Conservation (phyloP, 2,888 invertebrate genomes). For the Hymenopus coronatus region DNA sequence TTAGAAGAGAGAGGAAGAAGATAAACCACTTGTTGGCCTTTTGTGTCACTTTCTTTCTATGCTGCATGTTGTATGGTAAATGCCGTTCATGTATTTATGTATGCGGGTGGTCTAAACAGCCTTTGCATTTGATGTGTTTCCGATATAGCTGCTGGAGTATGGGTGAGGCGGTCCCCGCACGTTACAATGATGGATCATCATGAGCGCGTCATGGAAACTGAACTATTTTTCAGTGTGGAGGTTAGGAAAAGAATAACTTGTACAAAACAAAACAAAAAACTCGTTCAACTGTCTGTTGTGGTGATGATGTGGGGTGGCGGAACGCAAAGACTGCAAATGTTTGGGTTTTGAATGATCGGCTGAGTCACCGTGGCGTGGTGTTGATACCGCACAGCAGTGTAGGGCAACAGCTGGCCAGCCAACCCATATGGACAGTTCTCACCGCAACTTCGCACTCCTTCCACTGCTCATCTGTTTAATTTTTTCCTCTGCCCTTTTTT, state of each 20-base stretch:
- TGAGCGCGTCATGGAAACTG: neutral
- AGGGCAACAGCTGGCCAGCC: neutral
- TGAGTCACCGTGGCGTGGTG: neutral
- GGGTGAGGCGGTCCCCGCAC: neutral
- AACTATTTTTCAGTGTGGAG: neutral
- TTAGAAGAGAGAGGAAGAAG: neutral
- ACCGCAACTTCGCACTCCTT: neutral
- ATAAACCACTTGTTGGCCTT: neutral
- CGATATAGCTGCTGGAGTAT: conserved; percentile 9
- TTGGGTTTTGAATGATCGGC: conserved; percentile 17
- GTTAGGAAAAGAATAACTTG: neutral
- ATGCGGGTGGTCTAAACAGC: conserved; percentile 12
- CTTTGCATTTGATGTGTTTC: conserved; percentile 25
- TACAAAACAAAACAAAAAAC: neutral
- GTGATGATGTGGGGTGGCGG: neutral
- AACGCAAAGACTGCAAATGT: neutral
- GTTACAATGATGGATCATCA: neutral
- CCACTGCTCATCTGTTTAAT: neutral
- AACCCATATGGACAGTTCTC: neutral
- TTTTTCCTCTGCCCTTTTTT: neutral
- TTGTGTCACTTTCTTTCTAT: neutral
- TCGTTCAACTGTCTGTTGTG: neutral
- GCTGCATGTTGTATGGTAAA: neutral
- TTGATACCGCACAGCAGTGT: neutral
- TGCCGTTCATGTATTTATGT: conserved; percentile 26